phyloP scores from a whole-genome alignment of 2,888 invertebrate species.

The Rhaphigaster nebulosa region DNA sequence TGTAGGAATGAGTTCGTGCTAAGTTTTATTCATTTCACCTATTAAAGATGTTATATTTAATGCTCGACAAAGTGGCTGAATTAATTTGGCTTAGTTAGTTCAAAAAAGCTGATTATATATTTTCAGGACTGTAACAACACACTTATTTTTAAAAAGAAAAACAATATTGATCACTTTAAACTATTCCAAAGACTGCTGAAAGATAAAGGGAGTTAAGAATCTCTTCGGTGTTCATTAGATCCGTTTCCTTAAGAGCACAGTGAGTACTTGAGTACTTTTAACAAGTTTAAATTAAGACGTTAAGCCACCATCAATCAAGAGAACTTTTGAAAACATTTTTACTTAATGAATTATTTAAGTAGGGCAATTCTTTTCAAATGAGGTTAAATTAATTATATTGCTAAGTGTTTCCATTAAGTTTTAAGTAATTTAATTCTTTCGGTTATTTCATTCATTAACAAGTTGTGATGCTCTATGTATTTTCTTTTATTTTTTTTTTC shows the following conservation, averaged over 20 bases:
- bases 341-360: constrained; percentile 2
- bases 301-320: neutral
- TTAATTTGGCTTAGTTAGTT: too few species aligned
- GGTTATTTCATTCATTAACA: neutral
- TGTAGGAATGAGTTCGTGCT: too few species aligned
- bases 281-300: constrained; percentile 25
- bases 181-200: neutral
- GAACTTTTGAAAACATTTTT: constrained; percentile 15
- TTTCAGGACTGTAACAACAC: too few species aligned
- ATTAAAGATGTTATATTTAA: too few species aligned
- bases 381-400: constrained; percentile 23
- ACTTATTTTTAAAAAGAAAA: neutral
- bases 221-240: neutral
- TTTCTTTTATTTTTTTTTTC: neutral
- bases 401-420: neutral
- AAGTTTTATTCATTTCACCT: too few species aligned
- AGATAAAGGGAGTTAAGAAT: neutral
- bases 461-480: neutral
- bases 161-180: neutral
- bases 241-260: neutral
- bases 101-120: too few species aligned
- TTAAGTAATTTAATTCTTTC: neutral
- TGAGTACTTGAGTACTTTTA: neutral
- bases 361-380: constrained; percentile 16
- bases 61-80: too few species aligned